Conservation (phyloP, 2,113 vertebrate species). For the Dendropsophus ebraccatus region DNA sequence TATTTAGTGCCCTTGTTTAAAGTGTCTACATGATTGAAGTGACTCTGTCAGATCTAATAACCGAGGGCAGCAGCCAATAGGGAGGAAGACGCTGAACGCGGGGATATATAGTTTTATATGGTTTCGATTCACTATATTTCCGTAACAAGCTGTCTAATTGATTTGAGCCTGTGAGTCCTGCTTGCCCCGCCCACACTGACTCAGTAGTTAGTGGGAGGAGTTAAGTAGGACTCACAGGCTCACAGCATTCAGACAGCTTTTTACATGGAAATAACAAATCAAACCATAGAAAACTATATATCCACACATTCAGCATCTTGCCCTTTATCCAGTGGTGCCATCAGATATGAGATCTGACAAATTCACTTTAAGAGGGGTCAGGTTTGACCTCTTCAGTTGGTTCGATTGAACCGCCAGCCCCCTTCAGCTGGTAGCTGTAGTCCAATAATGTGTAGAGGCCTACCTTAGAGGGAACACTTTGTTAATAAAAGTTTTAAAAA, state of each 20-base stretch:
- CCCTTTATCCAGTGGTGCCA: neutral
- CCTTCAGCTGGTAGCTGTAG: neutral
- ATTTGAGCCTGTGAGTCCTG: neutral
- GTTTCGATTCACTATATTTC: neutral
- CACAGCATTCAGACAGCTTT: neutral
- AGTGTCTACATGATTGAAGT: neutral
- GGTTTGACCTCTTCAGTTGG: neutral
- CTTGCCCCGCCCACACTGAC: neutral
- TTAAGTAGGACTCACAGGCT: neutral
- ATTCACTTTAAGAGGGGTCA: neutral
- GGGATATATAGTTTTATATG: neutral
- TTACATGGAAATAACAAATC: neutral
- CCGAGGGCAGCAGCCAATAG: neutral
- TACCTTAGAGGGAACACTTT: constrained; percentile 74
- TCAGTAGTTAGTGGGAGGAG: neutral
- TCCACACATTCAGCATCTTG: neutral
- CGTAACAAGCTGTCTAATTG: neutral
- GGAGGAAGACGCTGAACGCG: neutral
- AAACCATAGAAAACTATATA: neutral
- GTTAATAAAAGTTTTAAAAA: neutral
- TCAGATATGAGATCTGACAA: neutral
- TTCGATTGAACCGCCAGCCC: neutral
- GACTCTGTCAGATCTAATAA: neutral
- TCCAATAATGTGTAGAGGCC: neutral
- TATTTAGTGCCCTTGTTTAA: neutral